phyloP scores from a whole-genome alignment of 92 coral and sea anemone genomes.

The Chrysogorgia sp. region DNA sequence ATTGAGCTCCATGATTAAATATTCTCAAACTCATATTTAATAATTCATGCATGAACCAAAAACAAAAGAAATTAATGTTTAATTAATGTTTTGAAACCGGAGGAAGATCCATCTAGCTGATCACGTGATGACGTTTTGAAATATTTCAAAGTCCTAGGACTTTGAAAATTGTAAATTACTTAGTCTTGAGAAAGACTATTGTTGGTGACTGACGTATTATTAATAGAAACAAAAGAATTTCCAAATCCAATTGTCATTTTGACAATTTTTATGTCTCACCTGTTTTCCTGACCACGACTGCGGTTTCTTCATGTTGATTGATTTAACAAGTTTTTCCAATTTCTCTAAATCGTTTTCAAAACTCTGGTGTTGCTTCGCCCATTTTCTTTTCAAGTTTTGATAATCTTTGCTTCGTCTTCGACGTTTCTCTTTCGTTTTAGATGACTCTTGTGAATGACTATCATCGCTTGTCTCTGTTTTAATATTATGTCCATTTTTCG shows the following conservation, averaged over 20 bases:
- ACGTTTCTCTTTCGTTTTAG: constrained; percentile 1
- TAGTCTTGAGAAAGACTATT: no score
- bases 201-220: no score
- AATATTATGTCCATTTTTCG: constrained; percentile 1
- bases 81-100: no score
- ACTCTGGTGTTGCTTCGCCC: constrained; percentile 44
- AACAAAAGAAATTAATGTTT: no score
- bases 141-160: no score
- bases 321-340: constrained; percentile 33
- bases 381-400: constrained; percentile 37
- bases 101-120: no score
- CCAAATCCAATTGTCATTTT: not conserved
- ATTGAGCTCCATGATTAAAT: no score
- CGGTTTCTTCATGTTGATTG: constrained; percentile 34
- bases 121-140: no score
- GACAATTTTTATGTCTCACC: constrained; percentile 8
- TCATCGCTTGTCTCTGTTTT: constrained; percentile 26
- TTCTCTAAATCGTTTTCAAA: constrained; percentile 47
- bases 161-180: no score
- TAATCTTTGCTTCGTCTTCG: constrained; percentile 28
- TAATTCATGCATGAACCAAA: no score
- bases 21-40: no score
- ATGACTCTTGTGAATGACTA: constrained; percentile 12
- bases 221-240: no score
- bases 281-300: constrained; percentile 19